Evolutionary conservation across 2,113 vertebrate species (phyloP), one percentile per base, ranked within the genome.

Genomic region (Loxodonta africana): DNA sequence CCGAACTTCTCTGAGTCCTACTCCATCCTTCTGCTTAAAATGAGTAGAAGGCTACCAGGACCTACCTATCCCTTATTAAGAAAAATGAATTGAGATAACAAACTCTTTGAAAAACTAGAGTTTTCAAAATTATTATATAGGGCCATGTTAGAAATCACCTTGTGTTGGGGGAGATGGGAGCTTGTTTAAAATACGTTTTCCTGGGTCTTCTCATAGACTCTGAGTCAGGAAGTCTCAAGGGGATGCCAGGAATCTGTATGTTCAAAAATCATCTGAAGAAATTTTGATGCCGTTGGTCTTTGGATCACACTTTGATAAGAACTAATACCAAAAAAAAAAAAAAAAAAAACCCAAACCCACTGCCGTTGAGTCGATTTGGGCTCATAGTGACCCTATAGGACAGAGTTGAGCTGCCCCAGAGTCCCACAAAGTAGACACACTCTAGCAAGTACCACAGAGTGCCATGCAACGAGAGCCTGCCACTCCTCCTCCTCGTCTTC

Each of bases 61-160:
- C 30, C 11, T 76, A 30, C 33, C 30, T 81, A 63, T 25, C 20
- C 28, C 51, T 48, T n/a, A 6, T 17, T 62, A 67, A 84, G 69
- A 83, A 95, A 78, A 73, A 33, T 65, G 1, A 84, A 78, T 37
- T 87, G 53, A 62, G 48, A 80, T 80, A 57, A 85, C 57, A 91
- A 76, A 76, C 63, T 60, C 26, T 69, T 82, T 33, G 63, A 76
- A 95, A 91, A 71, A 46, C 15, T 48, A 25, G 17, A 88, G 63
- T 60, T 83, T 92, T 62, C 46, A 37, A 30, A 91, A 25, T 65
- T 65, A 65, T 48, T 48, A 30, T 60, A 51, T 25, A 60, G 25
- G 73, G 51, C 44, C 87, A 63, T 33, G 21, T 76, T 21, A n/a
- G 18, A 44, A 86, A 87, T 89, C 74, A 67, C 21, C 23, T 57